These are phyloP conservation scores for Leguminivora glycinivorella DNA, from an alignment of 1,140 invertebrate genomes.

Conservation along the genomic window DNA sequence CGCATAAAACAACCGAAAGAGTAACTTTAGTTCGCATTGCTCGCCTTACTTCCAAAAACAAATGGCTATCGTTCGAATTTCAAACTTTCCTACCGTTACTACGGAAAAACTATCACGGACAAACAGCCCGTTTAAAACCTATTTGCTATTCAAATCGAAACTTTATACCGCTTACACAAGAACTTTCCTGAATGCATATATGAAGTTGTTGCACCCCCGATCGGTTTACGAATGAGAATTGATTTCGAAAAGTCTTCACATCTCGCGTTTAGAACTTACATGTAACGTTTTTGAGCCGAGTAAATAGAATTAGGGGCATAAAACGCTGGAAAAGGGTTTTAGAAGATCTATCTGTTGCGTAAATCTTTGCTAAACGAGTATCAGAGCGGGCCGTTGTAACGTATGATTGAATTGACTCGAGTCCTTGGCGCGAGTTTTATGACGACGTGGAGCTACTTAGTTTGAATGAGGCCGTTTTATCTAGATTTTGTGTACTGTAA, in stretches of 20 bases:
- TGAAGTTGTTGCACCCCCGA: not conserved
- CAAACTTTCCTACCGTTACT: slow-evolving; percentile 28
- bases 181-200: not conserved
- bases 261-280: slow-evolving; percentile 24
- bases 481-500: not conserved
- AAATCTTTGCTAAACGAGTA: slow-evolving; percentile 57
- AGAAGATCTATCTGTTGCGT: slow-evolving; percentile 55
- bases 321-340: slow-evolving; percentile 53
- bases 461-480: not conserved
- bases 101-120: slow-evolving; percentile 20
- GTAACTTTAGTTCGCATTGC: slow-evolving; percentile 6
- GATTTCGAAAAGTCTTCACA: slow-evolving; percentile 20
- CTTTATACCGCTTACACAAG: slow-evolving; percentile 4
- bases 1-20: slow-evolving; percentile 20
- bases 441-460: slow-evolving; percentile 9
- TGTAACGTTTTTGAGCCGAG: slow-evolving; percentile 41
- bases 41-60: slow-evolving; percentile 26
- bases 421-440: slow-evolving; percentile 12
- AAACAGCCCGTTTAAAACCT: not conserved
- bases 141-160: slow-evolving; percentile 1
- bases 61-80: slow-evolving; percentile 28
- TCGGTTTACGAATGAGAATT: slow-evolving; percentile 26
- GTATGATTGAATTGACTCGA: slow-evolving; percentile 26
- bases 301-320: slow-evolving; percentile 48
- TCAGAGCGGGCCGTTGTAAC: slow-evolving; percentile 24